Percentiles rank a stretch among this genome's conserved stretches.
phyloP scores from a whole-genome alignment of 2,797 vertebrate genomes.

The Synanceia verrucosa region DNA sequence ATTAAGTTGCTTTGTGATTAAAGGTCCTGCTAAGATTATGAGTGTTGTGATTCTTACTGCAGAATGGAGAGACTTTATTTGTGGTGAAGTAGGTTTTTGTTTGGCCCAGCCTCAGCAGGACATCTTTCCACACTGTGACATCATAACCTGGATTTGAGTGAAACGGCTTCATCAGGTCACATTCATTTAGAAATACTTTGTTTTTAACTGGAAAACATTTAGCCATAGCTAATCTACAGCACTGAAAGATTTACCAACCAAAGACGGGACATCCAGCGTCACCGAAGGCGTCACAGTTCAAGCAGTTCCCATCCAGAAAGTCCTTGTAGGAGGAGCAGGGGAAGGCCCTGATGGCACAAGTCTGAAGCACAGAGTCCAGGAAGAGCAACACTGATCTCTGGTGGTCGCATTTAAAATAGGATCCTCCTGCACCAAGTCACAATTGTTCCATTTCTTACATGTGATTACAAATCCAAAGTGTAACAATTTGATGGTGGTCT shows the following conservation, averaged over 20 bases:
- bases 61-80: constrained; percentile 70
- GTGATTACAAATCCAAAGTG: background rate
- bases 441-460: background rate
- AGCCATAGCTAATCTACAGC: background rate
- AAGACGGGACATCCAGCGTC: constrained; percentile 86
- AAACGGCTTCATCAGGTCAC: constrained; percentile 17
- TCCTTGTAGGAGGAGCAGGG: constrained; percentile 88
- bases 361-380: constrained; percentile 77
- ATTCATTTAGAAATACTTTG: background rate
- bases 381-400: constrained; percentile 93
- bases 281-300: constrained; percentile 80
- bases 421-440: constrained; percentile 45
- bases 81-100: constrained; percentile 78
- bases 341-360: constrained; percentile 78
- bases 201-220: background rate
- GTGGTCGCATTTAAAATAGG: constrained; percentile 93
- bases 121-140: constrained; percentile 66
- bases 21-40: background rate
- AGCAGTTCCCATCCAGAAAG: constrained; percentile 87
- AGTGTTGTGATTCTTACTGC: constrained; percentile 74
- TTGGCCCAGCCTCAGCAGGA: constrained; percentile 48
- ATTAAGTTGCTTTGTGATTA: no score
- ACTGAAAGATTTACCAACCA: constrained; percentile 78
- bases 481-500: no score
- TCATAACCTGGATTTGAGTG: constrained; percentile 73